Base-by-base conservation (phyloP, 1,140 invertebrate genomes). In the Forficula auricularia region DNA sequence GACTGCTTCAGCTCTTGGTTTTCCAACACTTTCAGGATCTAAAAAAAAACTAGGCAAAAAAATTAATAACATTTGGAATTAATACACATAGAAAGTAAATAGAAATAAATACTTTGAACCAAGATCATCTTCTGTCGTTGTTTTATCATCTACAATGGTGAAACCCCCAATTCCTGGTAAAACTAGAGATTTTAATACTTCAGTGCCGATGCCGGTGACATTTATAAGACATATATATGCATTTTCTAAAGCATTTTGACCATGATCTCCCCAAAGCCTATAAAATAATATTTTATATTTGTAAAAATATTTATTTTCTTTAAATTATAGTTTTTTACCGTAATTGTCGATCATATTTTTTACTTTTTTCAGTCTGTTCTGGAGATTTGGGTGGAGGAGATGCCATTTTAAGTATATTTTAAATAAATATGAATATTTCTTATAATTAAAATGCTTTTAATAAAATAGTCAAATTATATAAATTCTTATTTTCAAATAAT, bases 231-330 rank as follows among this genome's bases (percentile, higher is more conserved):
- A 98, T 54, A 98, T 73, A 61, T 86, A 80, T 19, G 88, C 79
- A 40, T 67, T 67, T 70, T 97, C 92, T 32, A 98, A 64, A 7
- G 79, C 68, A 44, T 70, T 59, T 64, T 98, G 95, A 1, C 95
- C 95, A 67, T 96, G 86, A 60, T 98, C 92, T 44, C 92, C 92
- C 95, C 95, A 98, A 53, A 98, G 70, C 59, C 91, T 80, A 50
- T 35, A 27, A 52, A 48, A 40, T 27, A 16, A 27, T n/a, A n/a
- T n/a, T n/a, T n/a, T n/a, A n/a, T n/a, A 16, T 22, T n/a, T 13
- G 1, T 13, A 3, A 45, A 39, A 34, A 13, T 38, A 15, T 14
- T 43, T 36, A 31, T 19, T 14, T 18, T 46, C 14, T 16, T 14
- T 14, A 38, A n/a, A 30, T 16, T 15, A 15, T 43, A 19, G 33